These are phyloP conservation scores for Lycia hirtaria DNA, from an alignment of 2,888 invertebrate species.

Conservation along the genomic window DNA sequence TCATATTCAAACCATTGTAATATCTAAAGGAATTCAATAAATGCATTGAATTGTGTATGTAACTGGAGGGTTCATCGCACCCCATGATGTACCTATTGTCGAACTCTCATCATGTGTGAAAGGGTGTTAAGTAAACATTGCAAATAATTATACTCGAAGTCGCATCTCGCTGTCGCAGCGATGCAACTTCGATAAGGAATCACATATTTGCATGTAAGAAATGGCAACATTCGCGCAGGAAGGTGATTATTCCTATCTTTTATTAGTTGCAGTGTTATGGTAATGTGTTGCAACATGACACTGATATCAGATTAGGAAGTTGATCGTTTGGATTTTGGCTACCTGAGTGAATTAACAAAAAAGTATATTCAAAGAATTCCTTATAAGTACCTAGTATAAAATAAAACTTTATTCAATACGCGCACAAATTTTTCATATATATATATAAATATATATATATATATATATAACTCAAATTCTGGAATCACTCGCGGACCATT, in stretches of 20 bases:
- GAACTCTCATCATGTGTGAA: constrained; percentile 82
- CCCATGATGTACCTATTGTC: constrained; percentile 68
- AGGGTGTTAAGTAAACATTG: constrained; percentile 87
- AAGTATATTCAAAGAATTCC: too few species aligned
- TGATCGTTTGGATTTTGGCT: constrained; percentile 59
- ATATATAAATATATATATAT: too few species aligned
- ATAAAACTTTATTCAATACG: too few species aligned
- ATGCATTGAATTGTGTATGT: constrained; percentile 49
- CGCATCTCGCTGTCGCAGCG: constrained; percentile 67
- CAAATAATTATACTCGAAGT: constrained; percentile 84
- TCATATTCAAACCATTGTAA: constrained; percentile 50
- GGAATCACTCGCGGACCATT: too few species aligned
- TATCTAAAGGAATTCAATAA: constrained; percentile 59
- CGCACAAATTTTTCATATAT: too few species aligned
- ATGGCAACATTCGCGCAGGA: constrained; percentile 61
- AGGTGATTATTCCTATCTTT: constrained; percentile 71
- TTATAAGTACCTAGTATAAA: too few species aligned
- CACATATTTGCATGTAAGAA: constrained; percentile 78
- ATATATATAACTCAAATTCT: too few species aligned
- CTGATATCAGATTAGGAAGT: constrained; percentile 81
- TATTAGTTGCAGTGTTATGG: constrained; percentile 76
- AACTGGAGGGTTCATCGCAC: constrained; percentile 54
- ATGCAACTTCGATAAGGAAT: constrained; percentile 76
- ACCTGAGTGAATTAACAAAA: constrained; percentile 43
- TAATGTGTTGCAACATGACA: constrained; percentile 80